Conservation (phyloP, 1,140 invertebrate species). For the Pachyrhynchus sulphureomaculatus region DNA sequence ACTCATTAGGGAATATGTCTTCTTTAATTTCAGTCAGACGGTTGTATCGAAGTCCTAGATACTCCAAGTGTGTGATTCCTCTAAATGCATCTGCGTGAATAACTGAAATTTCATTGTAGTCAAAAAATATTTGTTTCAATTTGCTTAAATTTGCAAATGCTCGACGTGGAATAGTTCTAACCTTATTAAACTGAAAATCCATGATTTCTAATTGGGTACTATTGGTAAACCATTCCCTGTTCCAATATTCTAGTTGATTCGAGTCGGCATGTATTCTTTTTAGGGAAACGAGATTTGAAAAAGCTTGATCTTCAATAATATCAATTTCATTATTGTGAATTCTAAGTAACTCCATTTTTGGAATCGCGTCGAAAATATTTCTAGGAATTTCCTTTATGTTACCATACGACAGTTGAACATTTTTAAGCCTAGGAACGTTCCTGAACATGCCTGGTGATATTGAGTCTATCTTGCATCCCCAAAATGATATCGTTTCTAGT, state of each 20-base stretch:
- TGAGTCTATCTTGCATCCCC: conserved; percentile 7
- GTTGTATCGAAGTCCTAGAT: conserved; percentile 28
- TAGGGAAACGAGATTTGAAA: conserved; percentile 17
- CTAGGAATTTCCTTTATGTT: conserved; percentile 24
- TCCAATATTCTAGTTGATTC: conserved; percentile 30
- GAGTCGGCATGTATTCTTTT: conserved; percentile 14
- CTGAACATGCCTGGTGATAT: conserved; percentile 17
- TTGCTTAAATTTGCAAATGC: conserved; percentile 25
- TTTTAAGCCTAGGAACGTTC: conserved; percentile 21
- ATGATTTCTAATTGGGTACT: conserved; percentile 26
- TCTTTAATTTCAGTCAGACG: conserved; percentile 15
- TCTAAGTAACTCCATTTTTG: conserved; percentile 12
- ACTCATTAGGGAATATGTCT: conserved; percentile 28
- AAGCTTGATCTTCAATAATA: conserved; percentile 22
- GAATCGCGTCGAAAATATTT: conserved; percentile 13
- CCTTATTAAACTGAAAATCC: conserved; percentile 27
- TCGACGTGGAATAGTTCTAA: conserved; percentile 25
- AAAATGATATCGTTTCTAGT: conserved; percentile 18
- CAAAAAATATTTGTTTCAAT: conserved; percentile 24
- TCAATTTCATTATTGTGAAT: conserved; percentile 29
- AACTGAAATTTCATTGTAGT: conserved; percentile 25
- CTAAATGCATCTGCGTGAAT: conserved; percentile 29
- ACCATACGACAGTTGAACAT: conserved; percentile 19
- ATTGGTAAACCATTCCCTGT: conserved; percentile 32
- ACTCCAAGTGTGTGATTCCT: conserved; percentile 21